These are phyloP conservation scores for Terebella lapidaria DNA, from an alignment of 2,888 invertebrate genomes.

Conservation along the genomic window DNA sequence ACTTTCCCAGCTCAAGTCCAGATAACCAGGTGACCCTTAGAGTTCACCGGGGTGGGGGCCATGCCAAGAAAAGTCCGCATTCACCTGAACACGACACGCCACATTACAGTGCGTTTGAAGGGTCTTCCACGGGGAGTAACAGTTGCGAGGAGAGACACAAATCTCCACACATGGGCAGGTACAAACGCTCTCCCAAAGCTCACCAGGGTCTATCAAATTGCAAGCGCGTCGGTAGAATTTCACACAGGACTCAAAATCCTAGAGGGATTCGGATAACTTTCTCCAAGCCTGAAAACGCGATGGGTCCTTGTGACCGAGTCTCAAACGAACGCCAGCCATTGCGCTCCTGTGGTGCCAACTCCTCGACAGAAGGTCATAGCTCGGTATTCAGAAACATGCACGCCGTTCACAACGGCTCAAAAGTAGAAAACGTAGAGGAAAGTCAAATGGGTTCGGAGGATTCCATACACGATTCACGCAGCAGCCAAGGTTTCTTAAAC, in stretches of 20 bases:
- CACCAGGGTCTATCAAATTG: background rate
- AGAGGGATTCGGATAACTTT: background rate
- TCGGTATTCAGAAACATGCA: background rate
- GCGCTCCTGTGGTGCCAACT: background rate
- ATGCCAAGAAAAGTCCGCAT: background rate
- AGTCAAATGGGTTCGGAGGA: background rate
- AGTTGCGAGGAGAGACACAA: background rate
- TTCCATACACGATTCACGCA: background rate
- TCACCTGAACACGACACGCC: background rate
- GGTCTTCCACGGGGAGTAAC: background rate
- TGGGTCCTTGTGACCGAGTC: background rate
- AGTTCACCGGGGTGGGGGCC: slow-evolving; percentile 72
- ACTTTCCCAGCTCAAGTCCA: background rate
- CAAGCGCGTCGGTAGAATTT: background rate
- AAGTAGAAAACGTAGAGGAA: background rate
- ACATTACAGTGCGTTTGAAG: background rate
- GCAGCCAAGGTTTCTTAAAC: background rate
- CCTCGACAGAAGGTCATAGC: background rate
- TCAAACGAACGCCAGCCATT: background rate
- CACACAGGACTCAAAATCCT: no score
- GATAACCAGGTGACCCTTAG: slow-evolving; percentile 66
- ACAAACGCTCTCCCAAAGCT: background rate
- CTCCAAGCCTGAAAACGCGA: background rate
- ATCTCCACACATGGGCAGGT: background rate
- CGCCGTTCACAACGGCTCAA: background rate